Base-by-base conservation (phyloP, 2,113 vertebrate genomes). In the Bucco capensis region DNA sequence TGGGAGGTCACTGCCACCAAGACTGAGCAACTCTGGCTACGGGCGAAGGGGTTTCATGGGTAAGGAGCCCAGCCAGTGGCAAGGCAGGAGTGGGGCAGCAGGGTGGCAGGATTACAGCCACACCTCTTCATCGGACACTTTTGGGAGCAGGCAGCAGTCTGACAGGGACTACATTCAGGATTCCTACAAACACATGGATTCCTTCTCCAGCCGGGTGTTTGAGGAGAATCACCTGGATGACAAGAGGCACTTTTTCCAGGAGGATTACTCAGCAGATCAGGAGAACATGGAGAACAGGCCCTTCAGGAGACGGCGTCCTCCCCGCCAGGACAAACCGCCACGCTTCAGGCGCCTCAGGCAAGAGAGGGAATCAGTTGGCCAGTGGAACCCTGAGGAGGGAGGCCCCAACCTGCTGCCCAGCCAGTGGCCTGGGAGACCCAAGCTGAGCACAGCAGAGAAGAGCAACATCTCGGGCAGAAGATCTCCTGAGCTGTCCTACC, bases 261-360 rank as follows among this genome's bases (percentile, higher is more conserved):
- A 98, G 2, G 98, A 98, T 79, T 99, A 97, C 22, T 97, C 95
- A 22, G 93, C 97, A 0, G 99, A 99, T 87, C 95, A 95, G 2
- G 99, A 99, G 51, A 98, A 98, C 53, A 89, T 97, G 0, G 99
- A 99, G 91, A 98, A 98, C 81, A 98, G 99, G 66, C 98, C 98
- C 1, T 97, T 99, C 92, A 96, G 99, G 65, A 97, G 99, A 44
- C 95, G 99, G 0, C 98, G 99, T 3, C 99, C 99, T 2, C 99
- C 99, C 0, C 98, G 99, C 54, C 99, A 99, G 80, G 99, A 99
- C 97, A 99, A 99, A 31, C 99, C 99, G 1, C 99, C 99, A 0
- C 97, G 99, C 3, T 99, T 99, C 96, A 96, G 99, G 28, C 98
- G 99, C 66, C 98, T 99, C 22, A 97, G 97, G 30, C 99, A 99